Evolutionary conservation across 2,797 vertebrate genomes (phyloP).

Genomic region (Xiphophorus birchmanni): DNA sequence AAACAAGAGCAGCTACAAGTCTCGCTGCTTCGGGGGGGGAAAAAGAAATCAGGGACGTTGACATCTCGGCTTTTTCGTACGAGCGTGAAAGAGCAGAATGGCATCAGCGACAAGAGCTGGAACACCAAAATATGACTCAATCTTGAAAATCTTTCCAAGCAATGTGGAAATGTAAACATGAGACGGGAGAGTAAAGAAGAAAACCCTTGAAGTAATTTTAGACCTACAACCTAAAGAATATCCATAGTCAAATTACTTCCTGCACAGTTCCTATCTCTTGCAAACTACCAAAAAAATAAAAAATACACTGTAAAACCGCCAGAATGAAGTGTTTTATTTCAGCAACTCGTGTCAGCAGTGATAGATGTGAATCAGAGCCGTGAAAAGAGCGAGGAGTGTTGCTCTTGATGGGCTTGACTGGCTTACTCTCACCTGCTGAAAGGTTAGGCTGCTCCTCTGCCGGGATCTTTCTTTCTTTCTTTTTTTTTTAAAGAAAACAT

Average conservation of each 20-base stretch:
- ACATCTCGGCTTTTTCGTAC: conserved; percentile 33
- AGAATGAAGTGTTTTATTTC: conserved; percentile 36
- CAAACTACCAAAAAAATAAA: background rate
- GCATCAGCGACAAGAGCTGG: conserved; percentile 54
- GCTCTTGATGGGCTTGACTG: conserved; percentile 69
- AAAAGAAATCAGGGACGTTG: conserved; percentile 51
- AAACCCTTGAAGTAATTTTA: conserved; percentile 35
- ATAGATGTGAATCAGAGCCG: conserved; percentile 61
- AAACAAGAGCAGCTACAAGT: conserved; percentile 59
- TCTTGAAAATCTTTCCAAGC: conserved; percentile 47
- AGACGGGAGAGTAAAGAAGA: conserved; percentile 20
- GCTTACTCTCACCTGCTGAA: conserved; percentile 71
- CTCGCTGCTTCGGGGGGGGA: conserved; percentile 32
- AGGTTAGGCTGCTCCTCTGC: conserved; percentile 74
- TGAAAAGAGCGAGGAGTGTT: conserved; percentile 56
- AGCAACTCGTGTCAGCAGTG: conserved; percentile 55
- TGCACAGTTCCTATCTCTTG: conserved; percentile 18
- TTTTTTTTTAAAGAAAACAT: conserved; percentile 73
- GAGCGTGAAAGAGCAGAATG: conserved; percentile 50
- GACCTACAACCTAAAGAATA: conserved; percentile 29
- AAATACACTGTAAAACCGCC: conserved; percentile 36
- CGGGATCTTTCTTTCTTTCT: conserved; percentile 44
- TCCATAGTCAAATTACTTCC: conserved; percentile 18
- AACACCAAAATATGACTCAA: conserved; percentile 47
- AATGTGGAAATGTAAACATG: conserved; percentile 39